Evolutionary conservation across 2,888 invertebrate species (phyloP), one percentile per base, ranked within the genome.

Genomic region (Meghimatium bilineatum): DNA sequence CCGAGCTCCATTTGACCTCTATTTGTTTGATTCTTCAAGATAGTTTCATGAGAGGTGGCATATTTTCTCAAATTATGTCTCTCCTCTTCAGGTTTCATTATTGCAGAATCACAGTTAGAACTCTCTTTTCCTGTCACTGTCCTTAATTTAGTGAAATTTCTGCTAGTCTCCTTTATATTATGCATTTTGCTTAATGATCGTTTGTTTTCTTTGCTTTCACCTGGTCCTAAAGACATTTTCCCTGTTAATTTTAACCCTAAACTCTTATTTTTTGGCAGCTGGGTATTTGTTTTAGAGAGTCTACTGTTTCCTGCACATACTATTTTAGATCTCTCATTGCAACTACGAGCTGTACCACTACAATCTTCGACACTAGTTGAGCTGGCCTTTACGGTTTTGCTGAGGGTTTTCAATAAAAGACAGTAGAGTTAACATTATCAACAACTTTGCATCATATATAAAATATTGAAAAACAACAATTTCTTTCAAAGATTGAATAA

Each of bases 1-100:
- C 29, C 60, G 38, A 38, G 52, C 38, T 60, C 52, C 29, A 32
- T 34, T 29, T 36, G 66, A 29, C 66, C 29, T 32, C 66, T 82
- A 52, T 12, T 82, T 14, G 60, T 20, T 38, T 17, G 1, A 38
- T 36, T 20, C n/a, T 82, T 82, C 14, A 77, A 36, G 44, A 76
- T 23, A 56, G 6, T 29, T 6, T 76, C 66, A 23, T 20, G 56
- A 23, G 56, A 6, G 2, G 17, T 17, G 10, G 17, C 56, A 63
- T 69, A 36, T n/a, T 49, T 49, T 38, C 56, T 76, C n/a, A 76
- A 49, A 77, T 67, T 69, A 8, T 66, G 49, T 20, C 67, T 76
- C 26, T 67, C 52, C 20, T 66, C 49, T 67, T 80, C 80, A 49
- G 44, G n/a, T 29, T 66, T 49, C 44, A 69, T 38, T 20, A 38